Evolutionary conservation across 1,140 invertebrate genomes (phyloP).

Genomic region (Lordiphosa stackelbergi): DNA sequence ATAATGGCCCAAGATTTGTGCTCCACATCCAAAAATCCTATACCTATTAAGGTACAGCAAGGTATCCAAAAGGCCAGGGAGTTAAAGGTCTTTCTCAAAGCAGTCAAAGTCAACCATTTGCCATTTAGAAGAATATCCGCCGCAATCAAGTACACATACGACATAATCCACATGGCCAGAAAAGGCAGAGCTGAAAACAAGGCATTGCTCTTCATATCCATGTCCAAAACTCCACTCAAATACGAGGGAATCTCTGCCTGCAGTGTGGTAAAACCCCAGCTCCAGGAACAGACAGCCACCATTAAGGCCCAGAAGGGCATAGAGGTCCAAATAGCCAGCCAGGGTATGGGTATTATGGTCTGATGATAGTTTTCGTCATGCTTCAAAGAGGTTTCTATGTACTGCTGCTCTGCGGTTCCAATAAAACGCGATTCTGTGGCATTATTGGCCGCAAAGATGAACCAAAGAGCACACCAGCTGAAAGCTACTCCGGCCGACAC

Average conservation of each 20-base stretch:
- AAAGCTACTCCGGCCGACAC: slow-evolving; percentile 83
- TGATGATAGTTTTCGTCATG: slow-evolving; percentile 54
- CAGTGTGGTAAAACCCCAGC: slow-evolving; percentile 95
- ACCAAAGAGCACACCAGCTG: slow-evolving; percentile 81
- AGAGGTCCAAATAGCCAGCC: slow-evolving; percentile 86
- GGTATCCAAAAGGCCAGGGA: slow-evolving; percentile 81
- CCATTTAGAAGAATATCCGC: slow-evolving; percentile 47
- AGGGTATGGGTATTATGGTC: slow-evolving; percentile 79
- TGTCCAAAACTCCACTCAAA: slow-evolving; percentile 88
- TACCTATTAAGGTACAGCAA: slow-evolving; percentile 80
- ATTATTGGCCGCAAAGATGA: slow-evolving; percentile 81
- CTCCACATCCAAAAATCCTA: slow-evolving; percentile 80
- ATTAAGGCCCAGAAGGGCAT: slow-evolving; percentile 89
- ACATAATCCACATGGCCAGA: slow-evolving; percentile 83
- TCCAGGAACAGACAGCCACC: slow-evolving; percentile 89
- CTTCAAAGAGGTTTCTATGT: slow-evolving; percentile 79
- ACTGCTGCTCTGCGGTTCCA: slow-evolving; percentile 79
- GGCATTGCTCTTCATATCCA: slow-evolving; percentile 86
- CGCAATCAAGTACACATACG: slow-evolving; percentile 79
- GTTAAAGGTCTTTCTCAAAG: slow-evolving; percentile 83
- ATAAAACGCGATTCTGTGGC: slow-evolving; percentile 82
- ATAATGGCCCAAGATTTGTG: slow-evolving; percentile 80
- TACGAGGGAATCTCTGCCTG: slow-evolving; percentile 92
- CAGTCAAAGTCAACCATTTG: slow-evolving; percentile 44
- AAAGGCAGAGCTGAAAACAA: slow-evolving; percentile 88